These are phyloP conservation scores for Astreopora myriophthalma DNA, from an alignment of 64 coral and sea anemone genomes.

Conservation along the genomic window DNA sequence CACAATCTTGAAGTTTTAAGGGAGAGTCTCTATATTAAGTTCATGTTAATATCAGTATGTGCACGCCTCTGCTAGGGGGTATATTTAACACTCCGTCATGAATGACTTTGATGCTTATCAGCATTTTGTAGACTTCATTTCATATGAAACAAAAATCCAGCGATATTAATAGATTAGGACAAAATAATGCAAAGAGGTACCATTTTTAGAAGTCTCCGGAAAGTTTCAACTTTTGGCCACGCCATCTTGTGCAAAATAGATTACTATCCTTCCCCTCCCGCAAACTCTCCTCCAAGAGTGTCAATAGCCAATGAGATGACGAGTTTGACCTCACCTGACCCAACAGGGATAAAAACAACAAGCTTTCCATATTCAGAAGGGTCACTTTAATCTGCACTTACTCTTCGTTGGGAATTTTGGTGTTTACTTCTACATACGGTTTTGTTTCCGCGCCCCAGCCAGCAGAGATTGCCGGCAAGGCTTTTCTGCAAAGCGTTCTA, in stretches of 20 bases:
- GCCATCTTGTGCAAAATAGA: background rate
- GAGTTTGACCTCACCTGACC: slow-evolving; percentile 11
- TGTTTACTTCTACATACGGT: background rate
- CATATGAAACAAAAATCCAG: background rate
- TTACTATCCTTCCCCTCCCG: background rate
- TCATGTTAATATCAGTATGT: no score
- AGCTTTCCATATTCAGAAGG: background rate
- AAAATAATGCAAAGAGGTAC: no score
- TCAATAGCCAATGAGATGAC: slow-evolving; percentile 3
- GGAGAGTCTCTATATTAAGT: no score
- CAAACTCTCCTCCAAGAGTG: background rate
- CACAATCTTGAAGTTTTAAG: no score
- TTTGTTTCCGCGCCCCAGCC: background rate
- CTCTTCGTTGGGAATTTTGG: background rate
- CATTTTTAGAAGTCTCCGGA: no score
- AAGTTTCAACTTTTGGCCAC: background rate
- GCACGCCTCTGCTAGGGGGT: no score
- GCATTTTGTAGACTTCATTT: background rate
- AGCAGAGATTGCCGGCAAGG: slow-evolving; percentile 54
- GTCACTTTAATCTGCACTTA: background rate
- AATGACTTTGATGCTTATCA: background rate
- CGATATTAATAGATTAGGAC: background rate
- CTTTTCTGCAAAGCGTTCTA: slow-evolving; percentile 49
- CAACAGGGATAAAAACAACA: slow-evolving; percentile 20
- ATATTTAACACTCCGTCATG: no score